Conservation (phyloP, 1,140 invertebrate species). For the Mesaphorura yosii region DNA sequence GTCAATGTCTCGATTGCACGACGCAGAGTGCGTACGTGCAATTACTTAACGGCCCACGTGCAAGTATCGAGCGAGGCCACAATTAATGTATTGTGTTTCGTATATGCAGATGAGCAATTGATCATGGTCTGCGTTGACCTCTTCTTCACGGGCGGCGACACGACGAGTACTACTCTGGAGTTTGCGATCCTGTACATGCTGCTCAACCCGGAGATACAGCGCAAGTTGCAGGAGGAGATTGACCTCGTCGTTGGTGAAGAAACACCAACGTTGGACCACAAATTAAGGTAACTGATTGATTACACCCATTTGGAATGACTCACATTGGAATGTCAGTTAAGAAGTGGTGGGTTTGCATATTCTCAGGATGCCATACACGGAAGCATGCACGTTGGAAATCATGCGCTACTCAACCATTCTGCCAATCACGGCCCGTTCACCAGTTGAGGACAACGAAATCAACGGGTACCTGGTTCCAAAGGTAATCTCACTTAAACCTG, state of each 20-base stretch:
- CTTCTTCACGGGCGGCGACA: constrained; percentile 68
- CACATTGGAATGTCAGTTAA: background rate
- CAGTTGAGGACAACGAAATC: background rate
- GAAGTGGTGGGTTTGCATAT: background rate
- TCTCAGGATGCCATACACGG: constrained; percentile 9
- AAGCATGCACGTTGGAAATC: constrained; percentile 57
- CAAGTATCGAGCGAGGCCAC: too few species aligned
- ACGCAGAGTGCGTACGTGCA: too few species aligned
- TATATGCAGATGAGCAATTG: background rate
- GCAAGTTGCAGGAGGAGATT: constrained; percentile 64
- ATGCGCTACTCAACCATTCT: constrained; percentile 62
- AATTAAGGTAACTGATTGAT: background rate
- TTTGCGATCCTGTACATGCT: constrained; percentile 66
- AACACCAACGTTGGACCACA: constrained; percentile 45
- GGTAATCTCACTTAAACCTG: background rate
- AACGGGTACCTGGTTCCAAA: constrained; percentile 9
- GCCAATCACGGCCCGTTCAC: constrained; percentile 47
- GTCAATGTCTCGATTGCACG: too few species aligned
- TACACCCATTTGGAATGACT: too few species aligned
- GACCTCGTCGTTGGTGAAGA: constrained; percentile 57
- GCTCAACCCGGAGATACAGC: constrained; percentile 63
- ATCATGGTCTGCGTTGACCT: constrained; percentile 39
- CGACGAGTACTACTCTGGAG: constrained; percentile 61
- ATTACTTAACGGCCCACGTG: too few species aligned
- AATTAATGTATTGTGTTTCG: background rate